Percentiles rank a stretch among this genome's conserved stretches.
phyloP scores from a whole-genome alignment of 2,888 invertebrate species.

The Ametastegia equiseti region DNA sequence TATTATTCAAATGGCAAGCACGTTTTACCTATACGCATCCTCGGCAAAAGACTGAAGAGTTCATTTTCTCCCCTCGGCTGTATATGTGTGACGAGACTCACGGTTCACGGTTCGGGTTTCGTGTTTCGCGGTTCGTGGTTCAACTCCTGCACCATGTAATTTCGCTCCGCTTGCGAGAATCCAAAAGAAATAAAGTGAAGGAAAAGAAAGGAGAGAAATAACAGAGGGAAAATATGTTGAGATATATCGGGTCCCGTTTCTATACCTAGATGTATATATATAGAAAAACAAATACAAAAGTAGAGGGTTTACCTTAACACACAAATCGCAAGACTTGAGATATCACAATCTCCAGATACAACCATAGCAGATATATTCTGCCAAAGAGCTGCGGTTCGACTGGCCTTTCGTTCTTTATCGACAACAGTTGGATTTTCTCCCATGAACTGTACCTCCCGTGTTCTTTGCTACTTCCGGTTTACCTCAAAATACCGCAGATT shows the following conservation, averaged over 20 bases:
- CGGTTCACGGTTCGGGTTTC: not conserved
- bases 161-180: not conserved
- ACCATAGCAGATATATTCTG: not conserved
- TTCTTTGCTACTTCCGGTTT: not conserved
- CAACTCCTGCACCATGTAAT: not conserved
- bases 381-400: too few species aligned
- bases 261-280: not conserved
- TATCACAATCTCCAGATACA: not conserved
- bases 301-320: too few species aligned
- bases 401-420: not conserved
- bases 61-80: not conserved
- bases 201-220: not conserved
- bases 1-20: not conserved
- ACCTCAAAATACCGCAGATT: not conserved
- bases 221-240: not conserved
- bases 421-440: not conserved
- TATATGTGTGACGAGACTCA: not conserved
- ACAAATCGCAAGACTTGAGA: not conserved
- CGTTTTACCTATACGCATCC: not conserved
- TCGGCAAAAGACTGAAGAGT: not conserved
- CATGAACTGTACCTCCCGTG: constrained; percentile 1
- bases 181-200: not conserved
- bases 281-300: too few species aligned
- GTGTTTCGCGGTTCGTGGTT: not conserved
- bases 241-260: not conserved